Conservation (phyloP, 2,888 invertebrate species). For the Eudasyphora cyanicolor region DNA sequence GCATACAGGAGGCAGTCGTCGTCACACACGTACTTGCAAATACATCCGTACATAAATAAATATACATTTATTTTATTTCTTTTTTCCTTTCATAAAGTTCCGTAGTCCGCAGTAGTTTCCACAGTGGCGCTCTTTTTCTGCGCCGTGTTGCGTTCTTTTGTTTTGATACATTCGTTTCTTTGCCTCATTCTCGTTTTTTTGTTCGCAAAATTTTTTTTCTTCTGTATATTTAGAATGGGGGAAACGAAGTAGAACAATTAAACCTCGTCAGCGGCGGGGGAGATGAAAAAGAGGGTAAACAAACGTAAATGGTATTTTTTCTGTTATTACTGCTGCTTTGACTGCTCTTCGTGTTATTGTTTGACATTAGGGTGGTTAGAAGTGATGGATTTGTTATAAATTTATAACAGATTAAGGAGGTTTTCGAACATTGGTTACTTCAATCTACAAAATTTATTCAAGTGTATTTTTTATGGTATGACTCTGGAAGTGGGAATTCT, state of each 20-base stretch:
- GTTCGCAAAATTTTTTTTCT: not conserved
- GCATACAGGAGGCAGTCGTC: not conserved
- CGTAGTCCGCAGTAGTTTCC: slow-evolving; percentile 15
- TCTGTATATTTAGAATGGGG: slow-evolving; percentile 1
- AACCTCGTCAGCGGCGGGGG: not conserved
- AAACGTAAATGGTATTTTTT: not conserved
- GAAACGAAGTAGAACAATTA: not conserved
- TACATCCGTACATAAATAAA: slow-evolving; percentile 15
- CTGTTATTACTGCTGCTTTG: not conserved
- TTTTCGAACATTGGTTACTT: not conserved
- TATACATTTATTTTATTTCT: no score
- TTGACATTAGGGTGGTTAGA: no score
- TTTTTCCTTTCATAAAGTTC: slow-evolving; percentile 22
- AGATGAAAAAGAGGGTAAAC: not conserved
- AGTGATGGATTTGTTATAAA: no score
- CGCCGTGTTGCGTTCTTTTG: not conserved
- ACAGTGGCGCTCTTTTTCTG: not conserved
- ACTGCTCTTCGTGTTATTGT: not conserved
- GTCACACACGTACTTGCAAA: not conserved
- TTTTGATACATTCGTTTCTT: not conserved
- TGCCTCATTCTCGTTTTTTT: not conserved
- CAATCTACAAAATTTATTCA: not conserved
- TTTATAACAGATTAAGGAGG: no score
- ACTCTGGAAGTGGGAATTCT: no score
- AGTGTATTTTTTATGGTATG: no score